Conservation (phyloP, 1,140 invertebrate species). For the Micrasema longulum region DNA sequence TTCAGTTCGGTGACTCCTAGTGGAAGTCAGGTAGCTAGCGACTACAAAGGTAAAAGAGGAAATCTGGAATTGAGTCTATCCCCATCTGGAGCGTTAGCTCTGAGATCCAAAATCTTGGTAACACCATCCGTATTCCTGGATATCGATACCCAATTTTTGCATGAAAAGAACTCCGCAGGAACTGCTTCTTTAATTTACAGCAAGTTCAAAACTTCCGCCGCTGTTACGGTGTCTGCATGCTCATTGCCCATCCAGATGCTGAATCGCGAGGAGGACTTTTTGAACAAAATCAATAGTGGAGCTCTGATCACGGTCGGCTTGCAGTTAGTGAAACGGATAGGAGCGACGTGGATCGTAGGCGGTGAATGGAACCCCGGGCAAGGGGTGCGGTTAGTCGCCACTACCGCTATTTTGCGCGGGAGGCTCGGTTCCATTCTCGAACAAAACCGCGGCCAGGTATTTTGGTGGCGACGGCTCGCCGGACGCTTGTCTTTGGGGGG, state of each 20-base stretch:
- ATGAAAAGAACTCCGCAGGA: constrained; percentile 1
- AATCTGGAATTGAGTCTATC: constrained; percentile 9
- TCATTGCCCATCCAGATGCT: constrained; percentile 1
- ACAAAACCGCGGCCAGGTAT: neutral
- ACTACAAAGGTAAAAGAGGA: neutral
- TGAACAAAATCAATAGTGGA: neutral
- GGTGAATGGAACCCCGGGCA: constrained; percentile 8
- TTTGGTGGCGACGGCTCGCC: constrained; percentile 14
- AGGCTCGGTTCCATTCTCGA: neutral
- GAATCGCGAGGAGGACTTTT: constrained; percentile 6
- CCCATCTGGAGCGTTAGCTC: constrained; percentile 14
- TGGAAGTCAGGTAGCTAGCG: constrained; percentile 20
- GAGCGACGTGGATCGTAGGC: neutral
- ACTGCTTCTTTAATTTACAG: constrained; percentile 12
- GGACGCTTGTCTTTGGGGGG: constrained; percentile 3
- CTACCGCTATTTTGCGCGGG: neutral
- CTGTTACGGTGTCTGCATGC: constrained; percentile 6
- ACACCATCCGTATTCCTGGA: neutral
- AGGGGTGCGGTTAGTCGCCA: neutral
- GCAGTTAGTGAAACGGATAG: constrained; percentile 8
- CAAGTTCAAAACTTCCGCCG: neutral
- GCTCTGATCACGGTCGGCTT: constrained; percentile 1
- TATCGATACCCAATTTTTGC: constrained; percentile 11
- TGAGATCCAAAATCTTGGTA: neutral
- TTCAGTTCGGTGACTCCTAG: constrained; percentile 39